Evolutionary conservation across 2,888 invertebrate species (phyloP).

Genomic region (Sarcophaga subvicina): DNA sequence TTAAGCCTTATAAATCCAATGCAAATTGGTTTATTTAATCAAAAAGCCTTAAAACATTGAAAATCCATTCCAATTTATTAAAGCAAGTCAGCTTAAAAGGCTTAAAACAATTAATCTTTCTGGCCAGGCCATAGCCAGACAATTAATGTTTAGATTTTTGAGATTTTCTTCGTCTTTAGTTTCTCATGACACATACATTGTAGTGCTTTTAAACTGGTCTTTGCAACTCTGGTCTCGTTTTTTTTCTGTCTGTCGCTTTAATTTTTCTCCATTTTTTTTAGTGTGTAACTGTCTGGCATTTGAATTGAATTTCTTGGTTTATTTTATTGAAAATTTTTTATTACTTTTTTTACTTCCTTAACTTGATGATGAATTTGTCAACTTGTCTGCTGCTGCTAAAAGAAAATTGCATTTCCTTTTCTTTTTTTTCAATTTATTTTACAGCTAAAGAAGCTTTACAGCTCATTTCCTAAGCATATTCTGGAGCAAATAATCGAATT

Average conservation of each 20-base stretch:
- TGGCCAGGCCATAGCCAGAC: background rate
- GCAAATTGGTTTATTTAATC: no score
- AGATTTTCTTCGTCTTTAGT: background rate
- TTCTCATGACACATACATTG: background rate
- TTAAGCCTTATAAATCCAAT: no score
- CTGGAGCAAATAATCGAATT: conserved; percentile 5
- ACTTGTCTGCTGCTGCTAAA: conserved; percentile 63
- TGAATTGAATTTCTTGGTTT: conserved; percentile 26
- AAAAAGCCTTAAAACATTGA: no score
- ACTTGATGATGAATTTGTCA: conserved; percentile 23
- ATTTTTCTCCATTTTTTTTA: background rate
- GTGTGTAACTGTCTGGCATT: conserved; percentile 19
- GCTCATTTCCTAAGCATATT: background rate
- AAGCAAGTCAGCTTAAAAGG: no score
- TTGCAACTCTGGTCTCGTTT: background rate
- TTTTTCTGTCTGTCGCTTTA: background rate
- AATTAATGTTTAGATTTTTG: background rate
- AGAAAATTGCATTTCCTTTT: conserved; percentile 70
- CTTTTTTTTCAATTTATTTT: conserved; percentile 21
- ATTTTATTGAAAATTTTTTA: background rate
- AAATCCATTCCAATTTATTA: no score
- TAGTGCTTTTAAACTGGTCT: no score
- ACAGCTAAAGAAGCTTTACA: background rate
- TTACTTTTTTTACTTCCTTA: conserved; percentile 39
- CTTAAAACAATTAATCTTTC: conserved; percentile 32